Percentiles rank a stretch among this genome's conserved stretches.
These are phyloP conservation scores for Sorex fumeus DNA, from an alignment of 2,113 vertebrate species.

Conservation along the genomic window DNA sequence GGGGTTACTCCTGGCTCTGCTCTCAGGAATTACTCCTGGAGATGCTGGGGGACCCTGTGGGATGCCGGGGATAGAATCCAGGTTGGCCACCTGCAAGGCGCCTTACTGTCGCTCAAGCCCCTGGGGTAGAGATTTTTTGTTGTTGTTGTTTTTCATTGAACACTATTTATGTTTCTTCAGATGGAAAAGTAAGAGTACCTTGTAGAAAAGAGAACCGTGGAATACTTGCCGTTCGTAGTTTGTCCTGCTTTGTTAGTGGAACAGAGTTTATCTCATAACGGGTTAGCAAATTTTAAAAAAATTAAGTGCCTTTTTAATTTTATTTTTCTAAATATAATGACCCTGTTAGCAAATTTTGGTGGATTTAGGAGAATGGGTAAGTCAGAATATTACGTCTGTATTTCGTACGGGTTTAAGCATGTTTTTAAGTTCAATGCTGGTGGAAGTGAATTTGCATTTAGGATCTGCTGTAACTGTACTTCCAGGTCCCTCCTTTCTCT, in stretches of 20 bases:
- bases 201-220: slow-evolving; percentile 43
- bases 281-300: not conserved
- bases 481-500: slow-evolving; percentile 22
- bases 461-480: slow-evolving; percentile 22
- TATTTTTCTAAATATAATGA: slow-evolving; percentile 38
- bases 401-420: slow-evolving; percentile 48
- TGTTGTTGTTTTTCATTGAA: not conserved
- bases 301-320: not conserved
- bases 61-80: too few species aligned
- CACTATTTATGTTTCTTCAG: slow-evolving; percentile 52
- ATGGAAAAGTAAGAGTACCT: slow-evolving; percentile 28
- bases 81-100: too few species aligned
- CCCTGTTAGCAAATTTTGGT: slow-evolving; percentile 4
- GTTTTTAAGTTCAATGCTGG: slow-evolving; percentile 41
- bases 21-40: too few species aligned
- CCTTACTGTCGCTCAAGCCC: too few species aligned
- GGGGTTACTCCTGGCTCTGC: too few species aligned
- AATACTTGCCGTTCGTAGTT: slow-evolving; percentile 30
- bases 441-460: slow-evolving; percentile 32
- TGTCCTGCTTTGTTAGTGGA: slow-evolving; percentile 17
- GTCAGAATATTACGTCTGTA: slow-evolving; percentile 34
- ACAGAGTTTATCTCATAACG: slow-evolving; percentile 48
- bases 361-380: slow-evolving; percentile 43
- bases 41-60: too few species aligned
- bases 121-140: too few species aligned